Percentiles rank a stretch among this genome's conserved stretches.
Conservation (phyloP, 1,140 invertebrate genomes). For the Pollicipes pollicipes region DNA sequence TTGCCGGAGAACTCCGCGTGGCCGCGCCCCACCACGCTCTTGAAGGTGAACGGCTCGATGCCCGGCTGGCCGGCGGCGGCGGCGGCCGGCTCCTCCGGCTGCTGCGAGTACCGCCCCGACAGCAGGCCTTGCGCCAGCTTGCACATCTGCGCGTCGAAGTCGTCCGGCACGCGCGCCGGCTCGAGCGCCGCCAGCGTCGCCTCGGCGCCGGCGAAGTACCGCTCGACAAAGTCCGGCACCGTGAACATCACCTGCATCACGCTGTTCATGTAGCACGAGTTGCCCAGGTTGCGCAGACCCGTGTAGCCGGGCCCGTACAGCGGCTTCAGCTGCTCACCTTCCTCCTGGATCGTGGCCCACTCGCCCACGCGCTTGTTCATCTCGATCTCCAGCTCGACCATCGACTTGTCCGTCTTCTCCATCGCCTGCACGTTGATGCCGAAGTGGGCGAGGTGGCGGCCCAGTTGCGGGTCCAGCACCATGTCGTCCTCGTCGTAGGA, state of each 20-base stretch:
- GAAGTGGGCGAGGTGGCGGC: slow-evolving; percentile 81
- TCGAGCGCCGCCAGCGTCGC: slow-evolving; percentile 43
- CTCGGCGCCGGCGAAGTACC: slow-evolving; percentile 38
- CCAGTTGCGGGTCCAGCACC: slow-evolving; percentile 80
- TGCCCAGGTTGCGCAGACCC: slow-evolving; percentile 73
- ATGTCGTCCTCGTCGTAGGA: slow-evolving; percentile 97
- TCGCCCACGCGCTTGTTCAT: slow-evolving; percentile 86
- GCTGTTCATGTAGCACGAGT: slow-evolving; percentile 96
- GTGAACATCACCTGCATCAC: slow-evolving; percentile 76
- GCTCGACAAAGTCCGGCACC: slow-evolving; percentile 68
- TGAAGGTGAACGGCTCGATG: slow-evolving; percentile 84
- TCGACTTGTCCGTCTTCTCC: slow-evolving; percentile 97
- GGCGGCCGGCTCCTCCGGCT: slow-evolving; percentile 28
- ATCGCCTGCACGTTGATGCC: slow-evolving; percentile 84
- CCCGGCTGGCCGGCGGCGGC: slow-evolving; percentile 36
- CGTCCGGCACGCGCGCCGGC: slow-evolving; percentile 52
- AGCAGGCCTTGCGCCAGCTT: slow-evolving; percentile 73
- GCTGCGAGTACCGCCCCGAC: slow-evolving; percentile 71
- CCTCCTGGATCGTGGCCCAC: slow-evolving; percentile 83
- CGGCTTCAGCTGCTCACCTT: slow-evolving; percentile 61
- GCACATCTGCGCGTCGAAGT: slow-evolving; percentile 90
- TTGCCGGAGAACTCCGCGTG: slow-evolving; percentile 90
- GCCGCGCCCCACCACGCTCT: slow-evolving; percentile 68
- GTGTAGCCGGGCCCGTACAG: slow-evolving; percentile 83
- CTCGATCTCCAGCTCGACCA: slow-evolving; percentile 94